These are phyloP conservation scores for Xylocampa areola DNA, from an alignment of 2,888 invertebrate species.

Conservation along the genomic window DNA sequence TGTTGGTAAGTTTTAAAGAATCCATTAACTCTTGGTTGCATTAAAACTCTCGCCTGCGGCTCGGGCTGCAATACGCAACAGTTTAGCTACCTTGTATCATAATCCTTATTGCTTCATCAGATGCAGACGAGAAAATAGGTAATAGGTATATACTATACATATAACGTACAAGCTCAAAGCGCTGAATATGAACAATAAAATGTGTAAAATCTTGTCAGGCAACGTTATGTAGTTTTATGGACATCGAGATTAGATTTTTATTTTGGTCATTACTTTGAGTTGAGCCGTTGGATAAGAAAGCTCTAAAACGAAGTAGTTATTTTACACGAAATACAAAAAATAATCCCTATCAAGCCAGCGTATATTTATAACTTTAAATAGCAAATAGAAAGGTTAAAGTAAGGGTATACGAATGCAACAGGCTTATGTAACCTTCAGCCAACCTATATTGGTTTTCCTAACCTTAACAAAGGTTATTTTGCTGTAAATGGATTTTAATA, in stretches of 20 bases:
- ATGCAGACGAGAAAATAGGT: no score
- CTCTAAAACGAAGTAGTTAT: constrained; percentile 10
- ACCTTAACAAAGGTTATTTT: constrained; percentile 30
- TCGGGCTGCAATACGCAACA: no score
- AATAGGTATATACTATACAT: no score
- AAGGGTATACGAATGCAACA: constrained; percentile 15
- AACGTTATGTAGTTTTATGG: constrained; percentile 25
- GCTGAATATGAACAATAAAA: constrained; percentile 2
- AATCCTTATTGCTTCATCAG: no score
- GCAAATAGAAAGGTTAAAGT: constrained; percentile 18
- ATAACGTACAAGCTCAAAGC: no score
- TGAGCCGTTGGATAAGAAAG: constrained; percentile 18
- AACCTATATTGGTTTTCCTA: constrained; percentile 26
- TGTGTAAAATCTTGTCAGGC: constrained; percentile 10
- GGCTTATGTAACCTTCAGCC: constrained; percentile 19
- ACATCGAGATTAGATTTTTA: constrained; percentile 31
- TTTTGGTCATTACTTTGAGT: constrained; percentile 21
- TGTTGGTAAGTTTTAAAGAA: no score
- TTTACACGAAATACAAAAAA: constrained; percentile 12
- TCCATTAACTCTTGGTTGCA: no score
- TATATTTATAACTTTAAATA: constrained; percentile 16
- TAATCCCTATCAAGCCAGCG: constrained; percentile 4
- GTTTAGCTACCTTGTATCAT: no score
- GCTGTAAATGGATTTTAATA: constrained; percentile 7
- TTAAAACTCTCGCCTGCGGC: no score